Evolutionary conservation across 2,113 vertebrate genomes (phyloP).

Genomic region (Oplegnathus fasciatus): DNA sequence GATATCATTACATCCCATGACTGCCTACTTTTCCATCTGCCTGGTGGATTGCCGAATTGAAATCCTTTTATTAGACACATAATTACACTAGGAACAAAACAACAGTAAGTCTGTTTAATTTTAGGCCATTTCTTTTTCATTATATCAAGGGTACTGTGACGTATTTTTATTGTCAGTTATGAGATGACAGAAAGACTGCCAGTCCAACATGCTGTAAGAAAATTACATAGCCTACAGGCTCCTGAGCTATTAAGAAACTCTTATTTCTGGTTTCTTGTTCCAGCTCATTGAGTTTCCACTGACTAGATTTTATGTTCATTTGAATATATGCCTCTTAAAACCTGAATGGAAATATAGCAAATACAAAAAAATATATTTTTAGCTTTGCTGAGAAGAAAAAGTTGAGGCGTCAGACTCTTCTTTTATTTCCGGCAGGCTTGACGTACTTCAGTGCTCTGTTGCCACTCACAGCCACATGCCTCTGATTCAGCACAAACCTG

Average conservation of each 20-base stretch:
- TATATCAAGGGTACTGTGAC: not conserved
- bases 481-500: constrained; percentile 7
- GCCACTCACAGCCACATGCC: not conserved
- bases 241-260: not conserved
- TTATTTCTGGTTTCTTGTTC: not conserved
- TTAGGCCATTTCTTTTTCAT: not conserved
- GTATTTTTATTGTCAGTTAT: not conserved
- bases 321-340: not conserved
- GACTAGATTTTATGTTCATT: not conserved
- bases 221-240: not conserved
- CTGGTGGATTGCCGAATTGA: not conserved
- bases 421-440: not conserved
- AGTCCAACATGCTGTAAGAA: not conserved
- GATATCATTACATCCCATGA: not conserved
- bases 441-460: not conserved
- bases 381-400: not conserved
- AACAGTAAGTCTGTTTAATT: not conserved
- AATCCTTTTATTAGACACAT: not conserved
- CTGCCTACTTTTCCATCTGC: constrained; percentile 15
- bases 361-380: not conserved
- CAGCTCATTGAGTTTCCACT: not conserved
- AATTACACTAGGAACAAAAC: not conserved
- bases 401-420: not conserved
- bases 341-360: not conserved
- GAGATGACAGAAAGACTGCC: not conserved